These are phyloP conservation scores for Luperina nickerlii DNA, from an alignment of 2,888 invertebrate species.

Conservation along the genomic window DNA sequence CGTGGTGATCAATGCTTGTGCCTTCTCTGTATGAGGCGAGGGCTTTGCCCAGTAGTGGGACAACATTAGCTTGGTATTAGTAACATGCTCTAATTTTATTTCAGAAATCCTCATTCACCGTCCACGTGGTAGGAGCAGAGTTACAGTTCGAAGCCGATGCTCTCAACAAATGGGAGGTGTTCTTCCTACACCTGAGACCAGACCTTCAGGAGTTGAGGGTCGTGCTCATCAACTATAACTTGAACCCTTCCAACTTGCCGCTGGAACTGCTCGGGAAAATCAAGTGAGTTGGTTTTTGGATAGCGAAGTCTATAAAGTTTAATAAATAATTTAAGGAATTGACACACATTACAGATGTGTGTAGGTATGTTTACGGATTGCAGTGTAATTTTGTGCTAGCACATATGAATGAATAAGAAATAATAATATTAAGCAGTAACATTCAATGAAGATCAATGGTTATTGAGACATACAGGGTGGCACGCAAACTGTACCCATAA, in stretches of 20 bases:
- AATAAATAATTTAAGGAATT: not conserved
- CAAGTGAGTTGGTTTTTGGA: constrained; percentile 78
- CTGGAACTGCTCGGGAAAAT: constrained; percentile 90
- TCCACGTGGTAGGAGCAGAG: constrained; percentile 92
- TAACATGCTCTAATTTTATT: constrained; percentile 17
- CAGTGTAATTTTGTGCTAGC: not conserved
- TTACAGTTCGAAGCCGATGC: constrained; percentile 93
- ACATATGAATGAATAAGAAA: not conserved
- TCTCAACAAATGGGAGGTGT: constrained; percentile 93
- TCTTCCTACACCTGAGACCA: constrained; percentile 92
- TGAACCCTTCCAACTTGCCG: constrained; percentile 90
- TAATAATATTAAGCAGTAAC: not conserved
- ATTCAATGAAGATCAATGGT: not conserved
- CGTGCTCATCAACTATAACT: constrained; percentile 92
- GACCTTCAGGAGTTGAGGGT: constrained; percentile 89
- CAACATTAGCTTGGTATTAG: too few relatives aligned
- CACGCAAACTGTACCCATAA: too few relatives aligned
- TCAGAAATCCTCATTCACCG: constrained; percentile 78
- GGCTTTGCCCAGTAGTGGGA: too few relatives aligned
- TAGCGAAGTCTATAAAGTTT: not conserved
- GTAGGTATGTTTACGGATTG: not conserved
- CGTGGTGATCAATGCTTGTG: too few relatives aligned
- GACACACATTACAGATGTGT: not conserved
- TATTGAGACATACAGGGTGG: not conserved
- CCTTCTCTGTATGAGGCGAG: too few relatives aligned